Base-by-base conservation (phyloP, 2,113 vertebrate genomes). In the Lathamus discolor region DNA sequence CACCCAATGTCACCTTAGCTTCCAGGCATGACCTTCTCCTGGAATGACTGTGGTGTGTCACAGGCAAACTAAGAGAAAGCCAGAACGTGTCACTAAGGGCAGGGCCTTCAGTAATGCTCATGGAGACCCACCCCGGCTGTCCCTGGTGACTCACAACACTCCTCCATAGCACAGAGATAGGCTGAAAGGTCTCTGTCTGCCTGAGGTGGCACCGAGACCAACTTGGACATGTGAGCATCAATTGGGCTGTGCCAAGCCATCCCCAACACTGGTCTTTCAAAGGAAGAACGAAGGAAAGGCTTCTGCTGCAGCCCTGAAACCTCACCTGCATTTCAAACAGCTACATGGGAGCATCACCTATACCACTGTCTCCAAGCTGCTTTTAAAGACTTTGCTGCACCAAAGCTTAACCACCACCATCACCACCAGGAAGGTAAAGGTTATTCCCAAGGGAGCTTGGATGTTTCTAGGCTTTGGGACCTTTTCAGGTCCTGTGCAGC, bases 341-440 rank as follows among this genome's bases (percentile, higher is more conserved):
- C 33, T 25, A 11, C 9, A 3, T 3, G 11, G 16, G 15, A 64
- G 11, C 64, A 51, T 49, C 9, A 9, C 28, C 2, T 29, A 33
- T 4, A 9, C 29, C 1, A 0, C 3, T 23, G 22, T 4, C 44
- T 61, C 78, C 19, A n/a, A 24, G 27, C 19, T 39, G 19, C 51
- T 44, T 49, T n/a, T 16, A 43, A 43, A 70, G 29, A 13, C 25
- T 46, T 44, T 0, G 0, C 20, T 67, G 22, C 77, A 25, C 29
- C 43, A 35, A 44, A 51, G 43, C 13, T 61, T 16, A 19, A 46
- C 35, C 4, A 25, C 31, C 33, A 57, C 33, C 22, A 17, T 16
- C 59, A 25, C 9, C 64, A 51, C 11, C 54, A 78, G 52, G 48
- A 63, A 83, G 14, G 49, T 25, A 17, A 72, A 61, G 51, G 51